These are phyloP conservation scores for Campaea margaritaria DNA, from an alignment of 2,888 invertebrate genomes.

Conservation along the genomic window DNA sequence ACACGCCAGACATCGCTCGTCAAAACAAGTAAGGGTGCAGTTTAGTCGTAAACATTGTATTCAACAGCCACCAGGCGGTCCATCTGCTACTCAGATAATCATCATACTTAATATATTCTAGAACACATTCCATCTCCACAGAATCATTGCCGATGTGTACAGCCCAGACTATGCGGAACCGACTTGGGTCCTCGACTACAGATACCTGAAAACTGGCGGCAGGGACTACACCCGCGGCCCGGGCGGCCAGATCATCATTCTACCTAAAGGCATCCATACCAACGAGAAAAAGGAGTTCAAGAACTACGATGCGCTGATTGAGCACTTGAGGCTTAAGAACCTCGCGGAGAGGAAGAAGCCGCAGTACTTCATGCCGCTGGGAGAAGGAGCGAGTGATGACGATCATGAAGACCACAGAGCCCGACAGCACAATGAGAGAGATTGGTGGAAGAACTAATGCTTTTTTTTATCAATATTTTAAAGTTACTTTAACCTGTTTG, in stretches of 20 bases:
- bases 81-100: too few relatives aligned
- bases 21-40: conserved; percentile 54
- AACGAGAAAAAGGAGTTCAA: conserved; percentile 60
- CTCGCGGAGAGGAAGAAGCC: conserved; percentile 48
- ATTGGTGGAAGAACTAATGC: background rate
- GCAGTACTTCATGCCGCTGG: conserved; percentile 39
- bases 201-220: conserved; percentile 73
- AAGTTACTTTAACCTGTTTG: too few relatives aligned
- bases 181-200: conserved; percentile 70
- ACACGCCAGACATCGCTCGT: conserved; percentile 49
- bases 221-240: conserved; percentile 71
- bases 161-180: conserved; percentile 73
- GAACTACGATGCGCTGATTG: conserved; percentile 69
- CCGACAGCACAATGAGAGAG: background rate
- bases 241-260: conserved; percentile 71
- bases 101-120: background rate
- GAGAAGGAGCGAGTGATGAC: conserved; percentile 25
- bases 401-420: conserved; percentile 5
- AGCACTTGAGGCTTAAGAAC: conserved; percentile 62
- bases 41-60: too few relatives aligned
- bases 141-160: conserved; percentile 66
- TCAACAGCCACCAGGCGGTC: too few relatives aligned
- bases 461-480: background rate
- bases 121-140: conserved; percentile 39
- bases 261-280: conserved; percentile 61